Conservation (phyloP, 2,888 invertebrate species). For the Peribatodes rhomboidaria region DNA sequence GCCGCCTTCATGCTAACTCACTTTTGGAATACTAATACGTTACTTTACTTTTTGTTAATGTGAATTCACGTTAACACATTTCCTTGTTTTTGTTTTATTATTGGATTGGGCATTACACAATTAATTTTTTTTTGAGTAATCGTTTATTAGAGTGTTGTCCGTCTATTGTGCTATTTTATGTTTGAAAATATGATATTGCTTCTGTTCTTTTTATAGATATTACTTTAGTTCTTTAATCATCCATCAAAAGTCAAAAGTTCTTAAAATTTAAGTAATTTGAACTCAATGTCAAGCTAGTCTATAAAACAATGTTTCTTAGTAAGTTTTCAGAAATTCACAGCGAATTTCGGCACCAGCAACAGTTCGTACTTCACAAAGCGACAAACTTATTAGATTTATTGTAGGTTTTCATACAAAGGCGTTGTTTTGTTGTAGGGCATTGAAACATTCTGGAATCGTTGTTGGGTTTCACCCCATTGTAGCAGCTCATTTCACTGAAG, state of each 20-base stretch:
- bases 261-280: constrained; percentile 5
- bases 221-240: too few relatives aligned
- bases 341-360: constrained; percentile 30
- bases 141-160: constrained; percentile 10
- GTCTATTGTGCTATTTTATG: constrained; percentile 4
- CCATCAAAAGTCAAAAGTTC: too few relatives aligned
- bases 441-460: constrained; percentile 37
- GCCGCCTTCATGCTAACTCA: constrained; percentile 73
- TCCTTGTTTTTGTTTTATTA: constrained; percentile 52
- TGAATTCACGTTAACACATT: constrained; percentile 55
- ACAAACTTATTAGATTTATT: constrained; percentile 6
- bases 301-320: constrained; percentile 12
- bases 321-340: constrained; percentile 22
- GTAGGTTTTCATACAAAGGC: constrained; percentile 32
- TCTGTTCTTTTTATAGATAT: too few relatives aligned
- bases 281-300: constrained; percentile 2
- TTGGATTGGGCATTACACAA: constrained; percentile 33
- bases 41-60: constrained; percentile 66
- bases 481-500: constrained; percentile 27
- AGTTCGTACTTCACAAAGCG: constrained; percentile 23
- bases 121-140: constrained; percentile 24
- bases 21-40: constrained; percentile 74
- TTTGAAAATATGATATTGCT: too few relatives aligned
- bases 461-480: constrained; percentile 38
- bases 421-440: constrained; percentile 29